Conservation (phyloP, 2,797 vertebrate genomes). For the Petrocephalus sullivani region DNA sequence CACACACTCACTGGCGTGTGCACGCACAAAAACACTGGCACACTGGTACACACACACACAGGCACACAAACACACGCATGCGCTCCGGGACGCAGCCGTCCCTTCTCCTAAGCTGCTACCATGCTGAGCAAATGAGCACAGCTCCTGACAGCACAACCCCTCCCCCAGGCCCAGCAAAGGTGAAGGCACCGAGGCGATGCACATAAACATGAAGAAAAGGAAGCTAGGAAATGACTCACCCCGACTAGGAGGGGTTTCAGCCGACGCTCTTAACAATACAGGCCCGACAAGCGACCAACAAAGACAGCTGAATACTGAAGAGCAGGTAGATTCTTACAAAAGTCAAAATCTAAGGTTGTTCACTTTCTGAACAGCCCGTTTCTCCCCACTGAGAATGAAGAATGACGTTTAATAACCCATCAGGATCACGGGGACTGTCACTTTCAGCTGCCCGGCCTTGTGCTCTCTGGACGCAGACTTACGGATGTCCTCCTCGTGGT, state of each 20-base stretch:
- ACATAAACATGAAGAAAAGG: background rate
- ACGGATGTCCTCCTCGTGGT: conserved; percentile 95
- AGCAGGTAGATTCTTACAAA: background rate
- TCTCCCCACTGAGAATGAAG: background rate
- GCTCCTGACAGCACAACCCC: background rate
- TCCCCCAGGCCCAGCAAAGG: background rate
- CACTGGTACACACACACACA: too few species aligned
- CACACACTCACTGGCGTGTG: too few species aligned
- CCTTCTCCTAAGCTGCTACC: background rate
- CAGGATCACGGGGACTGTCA: background rate
- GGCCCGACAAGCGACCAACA: background rate
- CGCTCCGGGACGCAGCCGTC: background rate
- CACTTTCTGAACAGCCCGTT: background rate
- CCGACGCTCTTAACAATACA: conserved; percentile 17
- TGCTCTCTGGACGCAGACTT: conserved; percentile 51
- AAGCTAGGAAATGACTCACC: conserved; percentile 10
- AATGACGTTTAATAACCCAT: background rate
- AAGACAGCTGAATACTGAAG: background rate
- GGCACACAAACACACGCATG: background rate
- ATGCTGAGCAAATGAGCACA: background rate
- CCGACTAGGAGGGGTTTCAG: background rate
- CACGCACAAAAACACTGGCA: too few species aligned
- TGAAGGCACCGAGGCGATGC: background rate
- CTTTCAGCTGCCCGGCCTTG: background rate
- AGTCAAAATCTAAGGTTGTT: background rate